phyloP scores from a whole-genome alignment of 2,113 vertebrate species.

The Neofelis nebulosa region DNA sequence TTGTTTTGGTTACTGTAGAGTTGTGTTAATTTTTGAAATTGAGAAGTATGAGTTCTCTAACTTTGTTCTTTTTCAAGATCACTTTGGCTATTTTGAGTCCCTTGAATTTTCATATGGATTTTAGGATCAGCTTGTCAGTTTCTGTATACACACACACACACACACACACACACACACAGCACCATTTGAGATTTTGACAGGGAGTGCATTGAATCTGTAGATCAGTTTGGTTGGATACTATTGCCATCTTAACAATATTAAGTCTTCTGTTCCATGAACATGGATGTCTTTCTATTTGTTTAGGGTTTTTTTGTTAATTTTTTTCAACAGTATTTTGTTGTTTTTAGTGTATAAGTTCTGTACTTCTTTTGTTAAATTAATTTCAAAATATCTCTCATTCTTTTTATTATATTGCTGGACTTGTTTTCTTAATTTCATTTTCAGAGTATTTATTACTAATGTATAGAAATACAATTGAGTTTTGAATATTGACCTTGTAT shows the following conservation, averaged over 20 bases:
- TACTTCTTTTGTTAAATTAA: slow-evolving; percentile 19
- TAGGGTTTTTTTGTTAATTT: background rate
- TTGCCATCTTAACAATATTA: background rate
- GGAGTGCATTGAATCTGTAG: background rate
- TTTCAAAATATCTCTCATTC: slow-evolving; percentile 14
- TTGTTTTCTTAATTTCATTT: slow-evolving; percentile 22
- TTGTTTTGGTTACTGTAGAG: background rate
- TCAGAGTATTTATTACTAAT: background rate
- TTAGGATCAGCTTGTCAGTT: background rate
- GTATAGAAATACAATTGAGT: background rate
- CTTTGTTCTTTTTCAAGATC: background rate
- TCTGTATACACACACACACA: no score
- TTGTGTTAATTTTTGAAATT: background rate
- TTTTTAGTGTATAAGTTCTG: background rate
- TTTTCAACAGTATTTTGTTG: background rate
- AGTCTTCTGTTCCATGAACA: background rate
- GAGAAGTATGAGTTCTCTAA: background rate
- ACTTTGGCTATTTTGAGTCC: background rate
- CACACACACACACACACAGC: background rate
- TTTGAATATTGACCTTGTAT: background rate
- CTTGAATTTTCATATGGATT: background rate
- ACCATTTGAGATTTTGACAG: background rate
- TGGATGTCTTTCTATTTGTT: background rate
- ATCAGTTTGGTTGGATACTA: background rate
- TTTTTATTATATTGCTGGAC: background rate